A percentile compares a stretch with the other conserved stretches of the same genome.
These are phyloP conservation scores for Colostygia pectinataria DNA, from an alignment of 2,888 invertebrate genomes.

Conservation along the genomic window DNA sequence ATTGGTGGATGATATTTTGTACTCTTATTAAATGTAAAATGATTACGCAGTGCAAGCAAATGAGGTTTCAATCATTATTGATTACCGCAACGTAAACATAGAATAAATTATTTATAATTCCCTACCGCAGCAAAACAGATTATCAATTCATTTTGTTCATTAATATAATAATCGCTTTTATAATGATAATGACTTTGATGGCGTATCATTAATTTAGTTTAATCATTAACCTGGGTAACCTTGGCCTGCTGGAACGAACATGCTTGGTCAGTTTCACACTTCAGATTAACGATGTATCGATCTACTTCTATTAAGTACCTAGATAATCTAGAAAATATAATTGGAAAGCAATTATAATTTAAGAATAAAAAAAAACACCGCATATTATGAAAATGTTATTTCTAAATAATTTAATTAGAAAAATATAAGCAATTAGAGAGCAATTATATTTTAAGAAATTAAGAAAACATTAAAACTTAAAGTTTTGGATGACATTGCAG, in stretches of 20 bases:
- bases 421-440: no score
- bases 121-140: conserved; percentile 19
- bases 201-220: conserved; percentile 46
- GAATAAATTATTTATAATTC: conserved; percentile 26
- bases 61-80: conserved; percentile 4
- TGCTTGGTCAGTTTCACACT: conserved; percentile 18
- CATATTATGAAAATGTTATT: no score
- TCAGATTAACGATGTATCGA: conserved; percentile 21
- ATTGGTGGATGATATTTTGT: no score
- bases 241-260: conserved; percentile 30
- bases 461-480: no score
- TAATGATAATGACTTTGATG: conserved; percentile 35
- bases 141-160: conserved; percentile 35
- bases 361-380: no score
- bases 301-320: conserved; percentile 1
- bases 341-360: background rate
- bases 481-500: no score
- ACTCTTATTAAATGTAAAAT: no score
- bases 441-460: no score
- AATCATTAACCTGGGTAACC: conserved; percentile 34
- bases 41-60: conserved; percentile 6
- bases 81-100: conserved; percentile 6
- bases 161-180: conserved; percentile 38
- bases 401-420: no score
- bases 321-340: background rate